A percentile compares a stretch with the other conserved stretches of the same genome.
phyloP scores from a whole-genome alignment of 92 coral and sea anemone species.

The Isaurus tuberculatus region DNA sequence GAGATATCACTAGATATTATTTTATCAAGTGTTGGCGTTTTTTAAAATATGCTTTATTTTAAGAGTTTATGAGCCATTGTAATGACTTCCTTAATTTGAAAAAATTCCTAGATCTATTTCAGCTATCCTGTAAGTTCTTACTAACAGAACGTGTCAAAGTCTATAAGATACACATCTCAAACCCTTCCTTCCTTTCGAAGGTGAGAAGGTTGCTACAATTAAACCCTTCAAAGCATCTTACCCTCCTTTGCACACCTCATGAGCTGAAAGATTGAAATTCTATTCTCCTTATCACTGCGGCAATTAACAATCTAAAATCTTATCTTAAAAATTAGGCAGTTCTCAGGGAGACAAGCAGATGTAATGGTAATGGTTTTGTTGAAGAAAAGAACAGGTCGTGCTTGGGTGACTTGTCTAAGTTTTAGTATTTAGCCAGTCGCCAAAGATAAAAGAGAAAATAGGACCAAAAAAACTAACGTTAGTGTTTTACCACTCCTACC shows the following conservation, averaged over 20 bases:
- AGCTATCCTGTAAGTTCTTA: neutral
- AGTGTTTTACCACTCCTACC: neutral
- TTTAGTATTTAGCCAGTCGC: neutral
- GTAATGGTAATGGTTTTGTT: neutral
- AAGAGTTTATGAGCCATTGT: neutral
- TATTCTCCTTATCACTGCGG: slow-evolving; percentile 32
- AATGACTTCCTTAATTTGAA: slow-evolving; percentile 9
- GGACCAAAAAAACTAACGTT: too few species aligned
- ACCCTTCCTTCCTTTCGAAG: slow-evolving; percentile 27
- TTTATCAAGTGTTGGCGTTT: slow-evolving; percentile 35
- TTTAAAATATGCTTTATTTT: neutral
- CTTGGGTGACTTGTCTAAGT: neutral
- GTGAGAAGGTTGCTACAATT: slow-evolving; percentile 14
- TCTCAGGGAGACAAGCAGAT: slow-evolving; percentile 11
- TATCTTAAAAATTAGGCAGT: slow-evolving; percentile 25
- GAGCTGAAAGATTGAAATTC: slow-evolving; percentile 6
- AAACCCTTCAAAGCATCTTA: slow-evolving; percentile 10
- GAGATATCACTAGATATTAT: slow-evolving; percentile 23
- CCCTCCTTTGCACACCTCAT: slow-evolving; percentile 8
- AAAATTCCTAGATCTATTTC: slow-evolving; percentile 10
- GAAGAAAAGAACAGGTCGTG: slow-evolving; percentile 8
- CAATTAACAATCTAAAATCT: slow-evolving; percentile 12
- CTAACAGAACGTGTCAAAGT: neutral
- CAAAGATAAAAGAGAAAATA: neutral
- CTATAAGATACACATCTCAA: neutral